phyloP scores from a whole-genome alignment of 1,140 invertebrate species.

The Polypedilum pembai region DNA sequence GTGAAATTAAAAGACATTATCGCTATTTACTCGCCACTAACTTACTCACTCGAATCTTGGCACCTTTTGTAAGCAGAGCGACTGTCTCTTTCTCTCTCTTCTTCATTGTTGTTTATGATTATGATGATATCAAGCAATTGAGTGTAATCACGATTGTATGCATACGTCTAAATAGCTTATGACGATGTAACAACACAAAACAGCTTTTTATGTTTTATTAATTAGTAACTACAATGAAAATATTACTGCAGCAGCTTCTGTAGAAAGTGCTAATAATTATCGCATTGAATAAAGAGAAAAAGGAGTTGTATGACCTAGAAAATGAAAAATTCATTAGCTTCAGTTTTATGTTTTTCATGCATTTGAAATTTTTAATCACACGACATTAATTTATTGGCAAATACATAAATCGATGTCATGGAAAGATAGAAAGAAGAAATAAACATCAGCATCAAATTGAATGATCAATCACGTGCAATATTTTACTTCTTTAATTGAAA shows the following conservation, averaged over 20 bases:
- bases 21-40: not conserved
- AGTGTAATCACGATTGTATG: too few species aligned
- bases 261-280: not conserved
- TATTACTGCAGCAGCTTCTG: not conserved
- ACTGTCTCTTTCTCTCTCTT: not conserved
- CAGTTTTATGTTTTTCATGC: too few species aligned
- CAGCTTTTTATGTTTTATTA: conserved; percentile 13
- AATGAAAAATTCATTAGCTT: not conserved
- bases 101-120: not conserved
- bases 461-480: too few species aligned
- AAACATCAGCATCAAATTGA: too few species aligned
- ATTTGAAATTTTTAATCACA: too few species aligned
- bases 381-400: too few species aligned
- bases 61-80: not conserved
- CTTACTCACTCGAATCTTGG: not conserved
- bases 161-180: not conserved
- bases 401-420: too few species aligned
- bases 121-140: too few species aligned
- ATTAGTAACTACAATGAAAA: conserved; percentile 10
- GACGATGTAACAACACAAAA: not conserved
- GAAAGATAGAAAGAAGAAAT: too few species aligned
- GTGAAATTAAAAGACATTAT: not conserved
- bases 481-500: too few species aligned
- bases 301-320: not conserved
- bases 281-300: not conserved